Evolutionary conservation across 2,888 invertebrate genomes (phyloP), one percentile per base, ranked within the genome.

Genomic region (Hoplodrina ambigua): DNA sequence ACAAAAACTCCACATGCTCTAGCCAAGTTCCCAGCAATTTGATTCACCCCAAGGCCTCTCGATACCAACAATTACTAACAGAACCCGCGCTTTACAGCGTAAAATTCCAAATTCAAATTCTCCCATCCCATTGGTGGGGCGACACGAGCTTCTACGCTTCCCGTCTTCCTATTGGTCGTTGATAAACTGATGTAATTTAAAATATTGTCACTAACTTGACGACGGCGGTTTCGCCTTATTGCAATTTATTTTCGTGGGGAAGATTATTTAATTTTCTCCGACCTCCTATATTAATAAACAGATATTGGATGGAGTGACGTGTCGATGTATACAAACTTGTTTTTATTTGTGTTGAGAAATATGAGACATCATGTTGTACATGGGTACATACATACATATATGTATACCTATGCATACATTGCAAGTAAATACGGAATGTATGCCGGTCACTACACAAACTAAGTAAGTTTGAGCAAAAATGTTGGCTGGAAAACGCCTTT

Each of bases 211-310:
- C 91, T 93, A 93, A 93, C 91, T 92, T 90, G 90, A 88, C 86
- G 88, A 80, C 87, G 87, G 85, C 88, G 90, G 90, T 89, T 92
- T 89, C 90, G 90, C 91, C 92, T 93, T 92, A 92, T 91, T 90
- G 93, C 94, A 95, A 95, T 95, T 94, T 94, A 93, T 92, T 93
- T 92, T 87, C 87, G 90, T 88, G 92, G 94, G 93, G 91, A 90
- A 83, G 85, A 82, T 94, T 93, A 95, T 95, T 92, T 88, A 92
- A 94, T 95, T 95, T 94, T 86, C 87, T 81, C 87, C 84, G 84
- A 83, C 87, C 87, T 85, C 85, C 87, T 88, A 91, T 88, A 90
- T 92, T 93, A 92, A 93, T 92, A 92, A 88, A 93, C 91, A 92
- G 89, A 92, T 91, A 91, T 91, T 88, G 90, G 88, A 86, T 86